These are phyloP conservation scores for Drosophila recens DNA, from an alignment of 2,888 invertebrate genomes.

Conservation along the genomic window DNA sequence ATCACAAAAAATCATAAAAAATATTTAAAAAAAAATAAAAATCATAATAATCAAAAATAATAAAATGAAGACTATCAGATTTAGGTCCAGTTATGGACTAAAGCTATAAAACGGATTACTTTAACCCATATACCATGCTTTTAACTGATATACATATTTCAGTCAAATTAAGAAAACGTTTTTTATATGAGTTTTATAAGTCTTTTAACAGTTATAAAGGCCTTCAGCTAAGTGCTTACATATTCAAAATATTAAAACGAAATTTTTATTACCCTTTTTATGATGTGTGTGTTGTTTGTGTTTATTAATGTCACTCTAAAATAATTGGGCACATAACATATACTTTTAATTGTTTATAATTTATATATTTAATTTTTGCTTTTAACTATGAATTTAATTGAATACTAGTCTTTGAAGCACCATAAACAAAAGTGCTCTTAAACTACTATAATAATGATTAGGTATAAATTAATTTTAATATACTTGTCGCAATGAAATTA, in stretches of 20 bases:
- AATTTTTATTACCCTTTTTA: slow-evolving; percentile 43
- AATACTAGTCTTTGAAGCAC: slow-evolving; percentile 13
- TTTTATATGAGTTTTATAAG: slow-evolving; percentile 12
- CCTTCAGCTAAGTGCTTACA: slow-evolving; percentile 14
- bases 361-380: slow-evolving; percentile 8
- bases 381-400: slow-evolving; percentile 17
- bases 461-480: slow-evolving; percentile 4
- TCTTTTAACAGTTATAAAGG: slow-evolving; percentile 19
- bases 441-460: slow-evolving; percentile 7
- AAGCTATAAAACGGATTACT: slow-evolving; percentile 10
- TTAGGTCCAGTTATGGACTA: slow-evolving; percentile 39
- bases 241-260: slow-evolving; percentile 18
- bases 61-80: slow-evolving; percentile 40
- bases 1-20: slow-evolving; percentile 3
- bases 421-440: slow-evolving; percentile 1
- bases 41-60: neutral
- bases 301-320: slow-evolving; percentile 40
- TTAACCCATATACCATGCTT: slow-evolving; percentile 9
- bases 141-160: slow-evolving; percentile 14
- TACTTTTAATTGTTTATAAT: slow-evolving; percentile 2
- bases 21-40: neutral
- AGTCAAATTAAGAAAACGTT: slow-evolving; percentile 16
- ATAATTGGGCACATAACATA: slow-evolving; percentile 9
- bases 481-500: neutral
- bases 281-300: slow-evolving; percentile 44